Percentiles rank a stretch among this genome's conserved stretches.
phyloP scores from a whole-genome alignment of 2,797 vertebrate genomes.

The Myotis findleyi region DNA sequence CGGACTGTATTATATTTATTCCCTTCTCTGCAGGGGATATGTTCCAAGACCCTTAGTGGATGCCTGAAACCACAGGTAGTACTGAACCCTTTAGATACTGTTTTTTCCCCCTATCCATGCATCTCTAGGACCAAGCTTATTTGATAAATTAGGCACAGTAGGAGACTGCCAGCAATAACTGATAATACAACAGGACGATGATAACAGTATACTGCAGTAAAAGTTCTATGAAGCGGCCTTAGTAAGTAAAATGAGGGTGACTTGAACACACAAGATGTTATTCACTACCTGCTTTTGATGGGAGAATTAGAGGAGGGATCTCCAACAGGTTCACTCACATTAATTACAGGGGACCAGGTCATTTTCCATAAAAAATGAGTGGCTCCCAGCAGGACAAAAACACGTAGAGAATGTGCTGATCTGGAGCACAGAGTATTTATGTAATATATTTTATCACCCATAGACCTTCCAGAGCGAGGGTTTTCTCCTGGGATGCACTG shows the following conservation, averaged over 20 bases:
- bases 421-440: conserved; percentile 69
- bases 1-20: too few relatives aligned
- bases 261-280: not conserved
- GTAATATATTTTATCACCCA: conserved; percentile 70
- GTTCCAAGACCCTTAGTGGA: not conserved
- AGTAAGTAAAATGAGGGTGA: not conserved
- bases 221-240: not conserved
- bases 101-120: too few relatives aligned
- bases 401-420: conserved; percentile 49
- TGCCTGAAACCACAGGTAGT: not conserved
- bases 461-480: conserved; percentile 49
- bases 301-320: conserved; percentile 46
- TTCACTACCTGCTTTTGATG: not conserved
- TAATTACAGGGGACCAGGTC: conserved; percentile 39
- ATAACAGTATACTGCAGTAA: too few relatives aligned
- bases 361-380: conserved; percentile 68
- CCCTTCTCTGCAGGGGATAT: not conserved
- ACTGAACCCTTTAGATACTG: not conserved
- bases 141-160: not conserved
- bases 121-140: not conserved
- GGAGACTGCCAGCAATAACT: not conserved
- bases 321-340: not conserved
- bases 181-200: not conserved
- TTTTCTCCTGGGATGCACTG: conserved; percentile 71
- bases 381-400: conserved; percentile 66